Base-by-base conservation (phyloP, 2,797 vertebrate genomes). In the Hippoglossus hippoglossus region DNA sequence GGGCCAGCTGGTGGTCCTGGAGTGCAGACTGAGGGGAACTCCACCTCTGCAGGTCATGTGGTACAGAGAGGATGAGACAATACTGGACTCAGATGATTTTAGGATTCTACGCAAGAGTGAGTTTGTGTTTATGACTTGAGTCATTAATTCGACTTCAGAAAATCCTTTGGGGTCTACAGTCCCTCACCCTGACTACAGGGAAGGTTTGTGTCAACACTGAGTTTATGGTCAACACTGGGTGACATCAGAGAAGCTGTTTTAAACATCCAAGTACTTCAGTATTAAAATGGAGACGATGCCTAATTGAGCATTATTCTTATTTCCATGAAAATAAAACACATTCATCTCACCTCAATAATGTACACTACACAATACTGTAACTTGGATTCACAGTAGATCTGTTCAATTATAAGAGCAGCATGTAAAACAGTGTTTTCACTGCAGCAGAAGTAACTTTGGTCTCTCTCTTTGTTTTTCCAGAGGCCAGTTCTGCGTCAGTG, bases 101-200 rank as follows among this genome's bases (percentile, higher is more conserved):
- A 87, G 92, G 67, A 95, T 96, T 77, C 93, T 97, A 13, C 89
- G 95, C 52, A 97, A 97, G 91, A 96, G 97, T 97, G 87, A 87
- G 93, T 64, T 15, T 56, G 63, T 53, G 24, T 56, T 11, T 56
- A 24, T 34, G n/a, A 46, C 12, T 16, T 16, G 6, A 46, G 44
- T 18, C 36, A 13, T 39, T 39, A 3, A 39, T 34, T 10, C 0
- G 10, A 34, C 31, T 34, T 34, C 31, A 34, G 10, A 34, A 10
- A 11, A 34, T 34, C 8, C 10, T 34, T 34, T 0, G 10, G 10
- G 31, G 9, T 34, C 9, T 34, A 34, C 10, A 34, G 31, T 11
- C 31, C 31, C 31, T 34, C 31, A 34, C 31, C 31, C 31, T 34
- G 31, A 34, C 9, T 44, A 44, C 41, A 44, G 6, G 12, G 41